These are phyloP conservation scores for Criorhina ranunculi DNA, from an alignment of 2,888 invertebrate species.

Conservation along the genomic window DNA sequence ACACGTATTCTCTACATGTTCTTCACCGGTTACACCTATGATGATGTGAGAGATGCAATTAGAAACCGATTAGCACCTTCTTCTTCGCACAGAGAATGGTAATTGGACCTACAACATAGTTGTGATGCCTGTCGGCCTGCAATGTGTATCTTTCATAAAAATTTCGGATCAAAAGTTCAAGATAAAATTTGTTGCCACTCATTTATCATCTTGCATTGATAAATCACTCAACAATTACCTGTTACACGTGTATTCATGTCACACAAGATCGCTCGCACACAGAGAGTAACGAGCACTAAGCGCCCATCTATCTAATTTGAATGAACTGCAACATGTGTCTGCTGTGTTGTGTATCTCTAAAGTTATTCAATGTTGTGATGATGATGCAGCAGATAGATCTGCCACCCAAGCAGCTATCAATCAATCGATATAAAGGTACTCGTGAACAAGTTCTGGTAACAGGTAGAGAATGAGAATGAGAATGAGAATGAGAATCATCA, in stretches of 20 bases:
- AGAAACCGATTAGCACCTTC: constrained; percentile 72
- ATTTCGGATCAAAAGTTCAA: constrained; percentile 70
- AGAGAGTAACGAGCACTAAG: background rate
- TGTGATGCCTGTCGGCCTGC: constrained; percentile 2
- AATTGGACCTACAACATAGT: constrained; percentile 34
- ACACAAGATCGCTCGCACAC: constrained; percentile 53
- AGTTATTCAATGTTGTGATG: constrained; percentile 52
- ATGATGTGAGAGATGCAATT: constrained; percentile 60
- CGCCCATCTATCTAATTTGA: constrained; percentile 64
- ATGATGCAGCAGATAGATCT: constrained; percentile 68
- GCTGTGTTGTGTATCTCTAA: constrained; percentile 40
- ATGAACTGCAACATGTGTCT: constrained; percentile 63
- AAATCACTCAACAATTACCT: constrained; percentile 73
- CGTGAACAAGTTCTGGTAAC: constrained; percentile 64
- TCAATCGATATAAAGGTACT: constrained; percentile 70
- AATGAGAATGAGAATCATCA: constrained; percentile 55
- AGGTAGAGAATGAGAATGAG: constrained; percentile 40
- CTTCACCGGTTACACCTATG: constrained; percentile 22
- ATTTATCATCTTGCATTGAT: constrained; percentile 70
- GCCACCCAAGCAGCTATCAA: constrained; percentile 78
- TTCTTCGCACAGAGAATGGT: constrained; percentile 29
- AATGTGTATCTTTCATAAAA: constrained; percentile 48
- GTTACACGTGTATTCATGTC: constrained; percentile 72
- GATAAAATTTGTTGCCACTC: constrained; percentile 55
- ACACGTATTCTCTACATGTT: constrained; percentile 39